phyloP scores from a whole-genome alignment of 2,888 invertebrate genomes.

The Pachycephus smyrnensis region DNA sequence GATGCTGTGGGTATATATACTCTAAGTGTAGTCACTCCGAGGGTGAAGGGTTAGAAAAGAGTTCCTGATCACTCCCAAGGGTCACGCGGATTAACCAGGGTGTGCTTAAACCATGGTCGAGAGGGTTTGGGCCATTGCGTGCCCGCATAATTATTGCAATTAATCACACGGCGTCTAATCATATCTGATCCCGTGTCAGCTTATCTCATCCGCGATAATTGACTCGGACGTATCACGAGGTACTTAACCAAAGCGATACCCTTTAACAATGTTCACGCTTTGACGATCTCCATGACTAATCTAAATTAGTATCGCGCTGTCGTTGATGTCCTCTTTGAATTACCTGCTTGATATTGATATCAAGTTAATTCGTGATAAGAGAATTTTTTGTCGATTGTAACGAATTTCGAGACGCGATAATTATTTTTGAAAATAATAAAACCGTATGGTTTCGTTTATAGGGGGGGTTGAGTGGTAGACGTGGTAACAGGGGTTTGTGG shows the following conservation, averaged over 20 bases:
- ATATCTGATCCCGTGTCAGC: constrained; percentile 35
- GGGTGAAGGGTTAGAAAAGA: neutral
- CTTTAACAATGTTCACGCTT: constrained; percentile 11
- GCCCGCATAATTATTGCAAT: constrained; percentile 42
- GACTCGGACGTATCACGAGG: constrained; percentile 40
- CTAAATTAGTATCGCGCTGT: neutral
- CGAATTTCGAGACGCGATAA: neutral
- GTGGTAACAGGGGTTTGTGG: neutral
- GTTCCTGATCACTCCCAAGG: neutral
- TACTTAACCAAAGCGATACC: constrained; percentile 15
- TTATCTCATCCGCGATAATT: constrained; percentile 42
- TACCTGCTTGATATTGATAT: neutral
- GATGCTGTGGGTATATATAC: neutral
- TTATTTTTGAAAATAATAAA: neutral
- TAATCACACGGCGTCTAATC: constrained; percentile 41
- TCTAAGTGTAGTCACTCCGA: neutral
- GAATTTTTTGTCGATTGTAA: neutral
- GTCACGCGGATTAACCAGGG: neutral
- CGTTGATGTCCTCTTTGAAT: neutral
- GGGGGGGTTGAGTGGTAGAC: neutral
- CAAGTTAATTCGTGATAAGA: neutral
- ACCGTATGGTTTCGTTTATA: neutral
- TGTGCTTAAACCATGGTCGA: neutral
- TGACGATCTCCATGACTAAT: constrained; percentile 5
- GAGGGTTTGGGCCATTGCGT: constrained; percentile 29